phyloP scores from a whole-genome alignment of 1,140 invertebrate genomes.

The Pachyrhynchus sulphureomaculatus region DNA sequence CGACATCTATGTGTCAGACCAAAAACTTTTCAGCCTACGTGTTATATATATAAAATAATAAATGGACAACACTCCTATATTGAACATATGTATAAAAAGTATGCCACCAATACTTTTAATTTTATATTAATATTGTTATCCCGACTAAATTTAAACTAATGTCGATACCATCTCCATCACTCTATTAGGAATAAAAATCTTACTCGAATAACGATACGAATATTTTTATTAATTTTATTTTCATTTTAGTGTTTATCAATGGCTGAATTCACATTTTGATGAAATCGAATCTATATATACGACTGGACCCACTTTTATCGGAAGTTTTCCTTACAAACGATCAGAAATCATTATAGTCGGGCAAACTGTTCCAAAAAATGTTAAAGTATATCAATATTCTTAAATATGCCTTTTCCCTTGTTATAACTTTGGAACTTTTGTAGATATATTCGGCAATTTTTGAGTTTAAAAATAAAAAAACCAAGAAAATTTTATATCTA shows the following conservation, averaged over 20 bases:
- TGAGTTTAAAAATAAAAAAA: constrained; percentile 28
- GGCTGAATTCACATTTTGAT: constrained; percentile 38
- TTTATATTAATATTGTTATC: too few species aligned
- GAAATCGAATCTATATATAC: constrained; percentile 22
- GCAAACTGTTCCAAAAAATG: constrained; percentile 6
- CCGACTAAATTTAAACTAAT: too few species aligned
- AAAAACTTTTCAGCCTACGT: too few species aligned
- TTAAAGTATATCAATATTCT: not conserved
- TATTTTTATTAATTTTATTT: not conserved
- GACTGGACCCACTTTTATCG: constrained; percentile 9
- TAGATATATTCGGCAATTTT: constrained; percentile 28
- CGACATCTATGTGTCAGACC: too few species aligned
- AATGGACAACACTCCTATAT: too few species aligned
- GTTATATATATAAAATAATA: too few species aligned
- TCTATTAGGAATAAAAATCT: too few species aligned
- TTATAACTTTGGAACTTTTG: constrained; percentile 1
- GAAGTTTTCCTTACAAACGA: constrained; percentile 17
- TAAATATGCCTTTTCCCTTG: not conserved
- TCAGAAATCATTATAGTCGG: constrained; percentile 35
- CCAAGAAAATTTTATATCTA: constrained; percentile 36
- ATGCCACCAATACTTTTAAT: too few species aligned
- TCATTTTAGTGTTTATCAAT: constrained; percentile 39
- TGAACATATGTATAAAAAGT: too few species aligned
- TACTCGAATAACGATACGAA: not conserved
- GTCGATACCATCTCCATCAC: too few species aligned